Evolutionary conservation across 2,113 vertebrate genomes (phyloP).

Genomic region (Isurus oxyrinchus): DNA sequence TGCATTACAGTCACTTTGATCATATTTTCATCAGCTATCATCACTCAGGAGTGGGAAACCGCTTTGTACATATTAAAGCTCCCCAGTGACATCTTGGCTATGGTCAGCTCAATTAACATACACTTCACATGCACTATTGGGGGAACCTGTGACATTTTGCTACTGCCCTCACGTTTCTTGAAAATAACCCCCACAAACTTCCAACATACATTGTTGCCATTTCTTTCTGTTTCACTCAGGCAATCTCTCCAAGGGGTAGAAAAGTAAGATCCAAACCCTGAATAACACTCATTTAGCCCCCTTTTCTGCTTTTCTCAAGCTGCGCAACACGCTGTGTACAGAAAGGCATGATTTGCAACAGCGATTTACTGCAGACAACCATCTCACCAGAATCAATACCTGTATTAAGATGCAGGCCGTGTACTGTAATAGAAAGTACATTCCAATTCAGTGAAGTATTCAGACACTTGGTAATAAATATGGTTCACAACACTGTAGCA

Average conservation of each 20-base stretch:
- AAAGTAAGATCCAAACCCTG: background rate
- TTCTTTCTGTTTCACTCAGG: background rate
- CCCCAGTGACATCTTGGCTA: background rate
- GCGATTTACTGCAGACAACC: background rate
- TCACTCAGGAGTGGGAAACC: background rate
- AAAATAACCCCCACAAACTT: background rate
- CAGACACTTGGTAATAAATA: slow-evolving; percentile 21
- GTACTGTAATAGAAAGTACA: background rate
- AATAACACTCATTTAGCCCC: background rate
- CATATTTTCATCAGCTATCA: background rate
- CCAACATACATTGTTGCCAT: background rate
- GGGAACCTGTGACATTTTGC: background rate
- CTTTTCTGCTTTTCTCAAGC: background rate
- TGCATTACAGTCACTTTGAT: background rate
- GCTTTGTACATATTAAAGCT: background rate
- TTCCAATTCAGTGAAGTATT: slow-evolving; percentile 6
- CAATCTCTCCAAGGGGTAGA: background rate
- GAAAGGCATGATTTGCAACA: background rate
- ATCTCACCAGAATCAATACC: background rate
- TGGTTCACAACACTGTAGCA: background rate
- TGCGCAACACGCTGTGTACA: background rate
- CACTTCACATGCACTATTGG: background rate
- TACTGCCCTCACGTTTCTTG: background rate
- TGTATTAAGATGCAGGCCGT: background rate
- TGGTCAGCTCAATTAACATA: background rate